A percentile compares a stretch with the other conserved stretches of the same genome.
Evolutionary conservation across 1,140 invertebrate species (phyloP).

Genomic region (Zaprionus ornatus): DNA sequence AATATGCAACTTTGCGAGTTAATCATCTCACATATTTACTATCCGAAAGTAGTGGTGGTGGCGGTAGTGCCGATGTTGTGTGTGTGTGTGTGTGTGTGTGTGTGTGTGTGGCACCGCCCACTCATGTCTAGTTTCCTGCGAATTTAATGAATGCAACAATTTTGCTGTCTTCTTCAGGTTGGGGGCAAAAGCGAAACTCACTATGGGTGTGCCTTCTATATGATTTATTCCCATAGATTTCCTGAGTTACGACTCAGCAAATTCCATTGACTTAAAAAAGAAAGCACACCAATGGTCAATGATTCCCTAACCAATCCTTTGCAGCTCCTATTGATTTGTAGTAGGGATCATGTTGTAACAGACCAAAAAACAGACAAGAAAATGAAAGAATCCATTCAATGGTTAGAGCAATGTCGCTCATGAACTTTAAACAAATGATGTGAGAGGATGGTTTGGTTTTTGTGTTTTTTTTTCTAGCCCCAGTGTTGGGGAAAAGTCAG

Average conservation of each 20-base stretch:
- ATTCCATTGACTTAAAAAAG: slow-evolving; percentile 30
- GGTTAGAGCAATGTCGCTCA: not conserved
- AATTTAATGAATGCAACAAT: slow-evolving; percentile 62
- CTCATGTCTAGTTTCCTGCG: not conserved
- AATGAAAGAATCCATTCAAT: not conserved
- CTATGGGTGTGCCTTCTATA: slow-evolving; percentile 41
- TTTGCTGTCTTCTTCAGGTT: slow-evolving; percentile 32
- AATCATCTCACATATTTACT: slow-evolving; percentile 32
- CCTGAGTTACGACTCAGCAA: not conserved
- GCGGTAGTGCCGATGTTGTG: not conserved
- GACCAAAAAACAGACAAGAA: not conserved
- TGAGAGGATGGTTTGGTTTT: slow-evolving; percentile 2
- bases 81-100: slow-evolving; percentile 17
- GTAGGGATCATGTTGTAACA: no score
- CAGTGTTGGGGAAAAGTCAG: slow-evolving; percentile 22
- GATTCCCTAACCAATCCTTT: slow-evolving; percentile 7
- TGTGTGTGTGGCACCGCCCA: slow-evolving; percentile 6
- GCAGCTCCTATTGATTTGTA: no score
- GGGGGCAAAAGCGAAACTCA: slow-evolving; percentile 57
- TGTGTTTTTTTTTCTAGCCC: not conserved
- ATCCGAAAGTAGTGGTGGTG: not conserved
- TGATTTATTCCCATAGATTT: slow-evolving; percentile 16
- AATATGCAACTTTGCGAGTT: slow-evolving; percentile 35
- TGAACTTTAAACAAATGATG: slow-evolving; percentile 25
- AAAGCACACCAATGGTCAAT: not conserved